Evolutionary conservation across 2,888 invertebrate species (phyloP).

Genomic region (Platycheirus rosarum): DNA sequence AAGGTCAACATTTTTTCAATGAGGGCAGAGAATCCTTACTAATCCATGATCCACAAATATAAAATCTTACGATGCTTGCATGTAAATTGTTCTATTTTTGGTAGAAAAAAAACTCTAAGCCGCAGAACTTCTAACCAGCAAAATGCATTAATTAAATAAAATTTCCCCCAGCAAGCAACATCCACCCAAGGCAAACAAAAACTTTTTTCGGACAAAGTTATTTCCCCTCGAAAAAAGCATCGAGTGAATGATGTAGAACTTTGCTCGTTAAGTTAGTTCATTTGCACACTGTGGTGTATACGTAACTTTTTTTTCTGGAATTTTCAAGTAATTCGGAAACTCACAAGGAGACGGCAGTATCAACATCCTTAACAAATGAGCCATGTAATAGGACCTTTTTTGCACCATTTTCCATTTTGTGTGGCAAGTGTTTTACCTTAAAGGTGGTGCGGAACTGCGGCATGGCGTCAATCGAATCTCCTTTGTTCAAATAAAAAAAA

Average conservation of each 20-base stretch:
- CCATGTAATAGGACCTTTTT: slow-evolving; percentile 58
- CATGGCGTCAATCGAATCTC: slow-evolving; percentile 53
- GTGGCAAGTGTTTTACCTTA: slow-evolving; percentile 46
- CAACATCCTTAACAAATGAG: slow-evolving; percentile 67
- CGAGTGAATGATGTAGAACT: slow-evolving; percentile 47
- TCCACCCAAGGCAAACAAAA: background rate
- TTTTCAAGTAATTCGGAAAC: slow-evolving; percentile 26
- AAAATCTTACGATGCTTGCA: slow-evolving; percentile 63
- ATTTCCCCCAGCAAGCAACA: slow-evolving; percentile 14
- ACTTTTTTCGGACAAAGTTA: slow-evolving; percentile 27
- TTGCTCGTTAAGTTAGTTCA: slow-evolving; percentile 65
- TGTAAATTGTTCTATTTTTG: slow-evolving; percentile 60
- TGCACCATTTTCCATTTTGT: slow-evolving; percentile 15
- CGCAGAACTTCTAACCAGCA: slow-evolving; percentile 55
- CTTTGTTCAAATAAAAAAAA: too few species aligned
- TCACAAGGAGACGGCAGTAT: slow-evolving; percentile 9
- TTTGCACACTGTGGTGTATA: slow-evolving; percentile 67
- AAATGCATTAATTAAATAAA: slow-evolving; percentile 73
- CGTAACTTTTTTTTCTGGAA: slow-evolving; percentile 44
- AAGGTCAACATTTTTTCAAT: slow-evolving; percentile 48
- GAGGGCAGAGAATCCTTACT: slow-evolving; percentile 26
- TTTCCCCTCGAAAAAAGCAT: slow-evolving; percentile 28
- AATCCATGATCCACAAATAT: slow-evolving; percentile 52
- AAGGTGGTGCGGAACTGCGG: too few species aligned
- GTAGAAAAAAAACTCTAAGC: slow-evolving; percentile 33